Conservation (phyloP, 2,113 vertebrate genomes). For the Mastomys natalensis region DNA sequence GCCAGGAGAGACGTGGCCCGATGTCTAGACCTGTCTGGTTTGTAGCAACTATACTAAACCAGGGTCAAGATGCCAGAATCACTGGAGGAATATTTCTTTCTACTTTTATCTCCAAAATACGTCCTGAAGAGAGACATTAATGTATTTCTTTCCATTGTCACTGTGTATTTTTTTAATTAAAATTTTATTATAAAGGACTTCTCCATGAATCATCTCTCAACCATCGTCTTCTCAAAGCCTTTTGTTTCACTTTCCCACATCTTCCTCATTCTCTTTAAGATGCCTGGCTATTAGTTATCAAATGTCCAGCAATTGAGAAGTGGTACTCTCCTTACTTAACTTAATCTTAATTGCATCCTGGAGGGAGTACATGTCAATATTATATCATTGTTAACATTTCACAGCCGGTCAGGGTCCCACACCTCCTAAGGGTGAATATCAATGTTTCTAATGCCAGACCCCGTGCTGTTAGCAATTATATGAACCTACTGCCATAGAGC, state of each 20-base stretch:
- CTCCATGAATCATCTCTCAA: no score
- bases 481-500: neutral
- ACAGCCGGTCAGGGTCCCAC: neutral
- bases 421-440: neutral
- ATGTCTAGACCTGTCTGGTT: neutral
- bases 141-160: neutral
- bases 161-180: neutral
- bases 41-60: neutral
- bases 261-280: conserved; percentile 2
- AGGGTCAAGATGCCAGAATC: no score
- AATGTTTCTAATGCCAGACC: neutral
- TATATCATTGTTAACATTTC: conserved; percentile 28
- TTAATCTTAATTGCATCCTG: conserved; percentile 38
- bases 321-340: neutral
- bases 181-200: neutral
- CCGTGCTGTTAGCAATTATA: neutral
- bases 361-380: conserved; percentile 6
- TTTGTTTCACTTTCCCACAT: neutral
- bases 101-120: neutral
- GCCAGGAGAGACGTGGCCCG: neutral
- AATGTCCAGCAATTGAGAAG: neutral
- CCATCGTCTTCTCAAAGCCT: neutral
- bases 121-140: neutral
- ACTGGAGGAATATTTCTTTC: no score
- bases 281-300: conserved; percentile 29